phyloP scores from a whole-genome alignment of 2,113 vertebrate species.

The Proterorhinus semilunaris region DNA sequence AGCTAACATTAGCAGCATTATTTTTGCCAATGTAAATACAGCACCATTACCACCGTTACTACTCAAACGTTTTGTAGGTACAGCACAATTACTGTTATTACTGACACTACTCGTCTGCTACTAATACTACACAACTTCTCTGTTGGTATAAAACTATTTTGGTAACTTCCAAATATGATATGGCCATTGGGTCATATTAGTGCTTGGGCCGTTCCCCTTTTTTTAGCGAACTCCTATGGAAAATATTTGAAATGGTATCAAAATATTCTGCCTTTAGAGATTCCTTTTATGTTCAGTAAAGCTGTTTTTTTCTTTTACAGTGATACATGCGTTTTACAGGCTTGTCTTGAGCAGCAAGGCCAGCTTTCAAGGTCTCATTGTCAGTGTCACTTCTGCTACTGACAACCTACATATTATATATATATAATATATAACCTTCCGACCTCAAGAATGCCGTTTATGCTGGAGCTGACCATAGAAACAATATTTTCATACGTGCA shows the following conservation, averaged over 20 bases:
- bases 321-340: not conserved
- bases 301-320: not conserved
- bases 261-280: not conserved
- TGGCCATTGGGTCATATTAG: too few relatives aligned
- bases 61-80: too few relatives aligned
- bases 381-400: conserved; percentile 48
- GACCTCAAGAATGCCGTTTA: conserved; percentile 31
- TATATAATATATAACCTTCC: conserved; percentile 10
- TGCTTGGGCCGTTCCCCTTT: too few relatives aligned
- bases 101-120: too few relatives aligned
- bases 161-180: too few relatives aligned
- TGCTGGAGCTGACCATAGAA: conserved; percentile 14
- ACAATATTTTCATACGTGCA: not conserved
- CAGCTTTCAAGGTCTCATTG: conserved; percentile 7
- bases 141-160: too few relatives aligned
- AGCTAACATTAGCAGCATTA: too few relatives aligned
- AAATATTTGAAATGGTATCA: not conserved
- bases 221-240: too few relatives aligned
- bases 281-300: not conserved
- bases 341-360: not conserved
- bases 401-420: conserved; percentile 39
- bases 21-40: too few relatives aligned
- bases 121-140: too few relatives aligned
- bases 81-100: too few relatives aligned
- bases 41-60: too few relatives aligned